phyloP scores from a whole-genome alignment of 2,888 invertebrate genomes.

The Cordilura impudica region DNA sequence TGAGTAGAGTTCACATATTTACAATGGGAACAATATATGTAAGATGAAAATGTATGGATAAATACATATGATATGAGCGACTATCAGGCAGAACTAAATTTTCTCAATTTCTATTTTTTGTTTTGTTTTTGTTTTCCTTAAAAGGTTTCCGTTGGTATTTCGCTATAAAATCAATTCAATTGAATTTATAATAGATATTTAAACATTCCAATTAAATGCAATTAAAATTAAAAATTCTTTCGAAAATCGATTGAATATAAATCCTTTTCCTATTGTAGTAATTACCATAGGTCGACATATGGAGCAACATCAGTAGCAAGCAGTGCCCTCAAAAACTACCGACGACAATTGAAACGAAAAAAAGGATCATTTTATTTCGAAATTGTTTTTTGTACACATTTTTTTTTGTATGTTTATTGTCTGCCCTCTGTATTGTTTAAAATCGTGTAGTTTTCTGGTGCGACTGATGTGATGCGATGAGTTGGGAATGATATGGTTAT shows the following conservation, averaged over 20 bases:
- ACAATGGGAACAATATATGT: too few species aligned
- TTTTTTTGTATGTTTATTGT: not conserved
- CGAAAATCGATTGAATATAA: not conserved
- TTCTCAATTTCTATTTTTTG: too few species aligned
- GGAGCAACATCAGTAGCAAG: not conserved
- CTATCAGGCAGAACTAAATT: too few species aligned
- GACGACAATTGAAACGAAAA: constrained; percentile 11
- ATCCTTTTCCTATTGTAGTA: not conserved
- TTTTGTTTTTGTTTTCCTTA: too few species aligned
- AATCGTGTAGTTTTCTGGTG: not conserved
- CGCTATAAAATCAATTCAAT: too few species aligned
- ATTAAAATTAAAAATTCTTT: not conserved
- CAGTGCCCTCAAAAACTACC: not conserved
- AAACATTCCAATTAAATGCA: not conserved
- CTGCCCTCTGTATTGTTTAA: not conserved
- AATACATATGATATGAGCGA: too few species aligned
- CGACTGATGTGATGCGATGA: constrained; percentile 25
- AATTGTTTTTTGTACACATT: not conserved
- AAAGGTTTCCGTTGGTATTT: too few species aligned
- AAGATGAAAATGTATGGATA: too few species aligned
- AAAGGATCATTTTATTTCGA: not conserved
- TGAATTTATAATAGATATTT: too few species aligned
- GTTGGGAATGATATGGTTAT: constrained; percentile 15
- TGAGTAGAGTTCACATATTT: too few species aligned
- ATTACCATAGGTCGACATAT: not conserved